A percentile compares a stretch with the other conserved stretches of the same genome.
phyloP scores from a whole-genome alignment of 2,113 vertebrate genomes.

The Tympanuchus pallidicinctus region DNA sequence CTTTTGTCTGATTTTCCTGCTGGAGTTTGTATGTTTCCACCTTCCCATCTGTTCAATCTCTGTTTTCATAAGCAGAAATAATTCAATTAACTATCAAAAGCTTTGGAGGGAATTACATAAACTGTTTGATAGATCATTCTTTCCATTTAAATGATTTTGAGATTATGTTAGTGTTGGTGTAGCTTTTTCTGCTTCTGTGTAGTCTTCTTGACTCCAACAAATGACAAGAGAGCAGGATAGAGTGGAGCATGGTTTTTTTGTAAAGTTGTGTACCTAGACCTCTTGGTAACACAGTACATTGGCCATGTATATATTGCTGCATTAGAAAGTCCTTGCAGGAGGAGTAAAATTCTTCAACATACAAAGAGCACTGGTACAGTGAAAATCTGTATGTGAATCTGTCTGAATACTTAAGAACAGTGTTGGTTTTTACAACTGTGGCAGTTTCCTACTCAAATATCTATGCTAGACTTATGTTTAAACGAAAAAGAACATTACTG shows the following conservation, averaged over 20 bases:
- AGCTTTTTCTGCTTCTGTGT: neutral
- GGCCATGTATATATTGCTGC: neutral
- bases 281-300: fast-evolving
- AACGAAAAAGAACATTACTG: neutral
- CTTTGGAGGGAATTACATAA: neutral
- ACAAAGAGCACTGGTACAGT: neutral
- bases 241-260: neutral
- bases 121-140: neutral
- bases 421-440: neutral
- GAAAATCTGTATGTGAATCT: neutral
- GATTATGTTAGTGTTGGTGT: neutral
- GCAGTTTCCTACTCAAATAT: neutral
- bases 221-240: neutral
- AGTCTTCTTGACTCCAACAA: neutral
- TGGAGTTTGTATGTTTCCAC: neutral
- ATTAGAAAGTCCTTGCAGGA: neutral
- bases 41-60: neutral
- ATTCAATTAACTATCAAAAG: neutral
- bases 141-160: neutral
- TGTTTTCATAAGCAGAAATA: neutral
- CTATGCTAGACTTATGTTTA: neutral
- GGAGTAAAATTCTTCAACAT: neutral
- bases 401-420: neutral
- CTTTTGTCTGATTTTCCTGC: neutral
- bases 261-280: neutral